Percentiles rank a stretch among this genome's conserved stretches.
phyloP scores from a whole-genome alignment of 2,797 vertebrate genomes.

The Pagetopsis macropterus region DNA sequence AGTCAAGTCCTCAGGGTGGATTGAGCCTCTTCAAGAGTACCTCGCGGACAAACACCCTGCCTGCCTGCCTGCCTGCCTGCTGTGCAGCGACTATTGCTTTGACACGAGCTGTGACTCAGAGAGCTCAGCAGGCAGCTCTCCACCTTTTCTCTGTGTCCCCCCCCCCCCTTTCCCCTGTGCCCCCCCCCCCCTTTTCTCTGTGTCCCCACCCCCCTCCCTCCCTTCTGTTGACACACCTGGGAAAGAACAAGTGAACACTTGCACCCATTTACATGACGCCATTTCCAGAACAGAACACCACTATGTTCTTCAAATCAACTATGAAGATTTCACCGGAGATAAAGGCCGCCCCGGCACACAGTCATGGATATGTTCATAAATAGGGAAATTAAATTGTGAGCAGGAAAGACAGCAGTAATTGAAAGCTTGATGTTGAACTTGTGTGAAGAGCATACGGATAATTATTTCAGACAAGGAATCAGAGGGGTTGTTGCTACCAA shows the following conservation, averaged over 20 bases:
- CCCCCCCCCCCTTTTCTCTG: slow-evolving; percentile 35
- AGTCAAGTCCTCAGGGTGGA: slow-evolving; percentile 74
- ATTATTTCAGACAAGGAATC: slow-evolving; percentile 74
- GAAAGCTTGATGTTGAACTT: slow-evolving; percentile 58
- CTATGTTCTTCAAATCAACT: slow-evolving; percentile 37
- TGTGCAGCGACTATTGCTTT: slow-evolving; percentile 51
- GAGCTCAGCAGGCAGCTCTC: slow-evolving; percentile 44
- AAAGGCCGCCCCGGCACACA: slow-evolving; percentile 40
- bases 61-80: slow-evolving; percentile 26
- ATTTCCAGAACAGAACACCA: slow-evolving; percentile 23
- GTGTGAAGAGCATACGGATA: slow-evolving; percentile 65
- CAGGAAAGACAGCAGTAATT: slow-evolving; percentile 50
- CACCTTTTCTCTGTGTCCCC: slow-evolving; percentile 37
- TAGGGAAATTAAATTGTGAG: slow-evolving; percentile 40
- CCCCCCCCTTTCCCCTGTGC: too few species aligned
- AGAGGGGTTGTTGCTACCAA: slow-evolving; percentile 57
- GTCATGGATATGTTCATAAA: slow-evolving; percentile 37
- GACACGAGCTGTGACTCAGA: slow-evolving; percentile 56
- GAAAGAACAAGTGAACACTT: slow-evolving; percentile 57
- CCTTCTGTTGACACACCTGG: slow-evolving; percentile 51
- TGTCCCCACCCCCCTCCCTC: slow-evolving; percentile 15
- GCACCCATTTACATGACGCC: slow-evolving; percentile 23
- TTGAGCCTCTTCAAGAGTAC: slow-evolving; percentile 58
- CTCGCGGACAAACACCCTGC: slow-evolving; percentile 54
- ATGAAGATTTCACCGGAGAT: slow-evolving; percentile 15